A percentile compares a stretch with the other conserved stretches of the same genome.
phyloP scores from a whole-genome alignment of 64 coral and sea anemone genomes.

The Porites lutea region DNA sequence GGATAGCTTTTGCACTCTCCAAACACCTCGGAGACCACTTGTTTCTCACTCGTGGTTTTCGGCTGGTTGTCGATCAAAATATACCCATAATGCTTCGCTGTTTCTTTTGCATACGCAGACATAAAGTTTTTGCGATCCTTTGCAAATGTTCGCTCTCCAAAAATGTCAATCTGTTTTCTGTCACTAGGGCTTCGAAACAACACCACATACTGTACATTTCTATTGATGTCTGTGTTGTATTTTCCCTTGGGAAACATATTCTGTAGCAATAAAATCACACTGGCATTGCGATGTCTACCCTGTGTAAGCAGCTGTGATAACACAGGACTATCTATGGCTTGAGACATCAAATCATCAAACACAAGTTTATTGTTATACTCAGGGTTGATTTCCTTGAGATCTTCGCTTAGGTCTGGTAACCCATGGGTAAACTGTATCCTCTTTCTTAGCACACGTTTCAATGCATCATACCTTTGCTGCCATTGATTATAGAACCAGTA shows the following conservation, averaged over 20 bases:
- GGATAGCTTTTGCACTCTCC: neutral
- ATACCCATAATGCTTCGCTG: constrained; percentile 36
- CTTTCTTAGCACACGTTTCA: no score
- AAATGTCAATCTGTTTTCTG: constrained; percentile 53
- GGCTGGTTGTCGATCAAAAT: constrained; percentile 2
- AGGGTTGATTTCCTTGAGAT: neutral
- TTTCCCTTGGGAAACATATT: neutral
- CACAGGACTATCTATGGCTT: constrained; percentile 53
- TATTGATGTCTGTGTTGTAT: constrained; percentile 65
- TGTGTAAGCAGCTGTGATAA: constrained; percentile 67
- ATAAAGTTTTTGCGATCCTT: constrained; percentile 52
- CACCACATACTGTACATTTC: constrained; percentile 62
- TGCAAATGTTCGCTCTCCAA: constrained; percentile 45
- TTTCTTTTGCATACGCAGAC: constrained; percentile 34
- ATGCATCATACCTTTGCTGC: no score
- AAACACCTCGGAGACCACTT: no score
- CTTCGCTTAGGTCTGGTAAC: no score
- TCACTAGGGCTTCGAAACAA: neutral
- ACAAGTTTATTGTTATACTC: constrained; percentile 57
- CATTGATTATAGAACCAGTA: no score
- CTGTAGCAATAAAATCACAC: constrained; percentile 58
- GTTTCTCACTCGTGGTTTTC: no score
- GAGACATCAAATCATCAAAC: constrained; percentile 56
- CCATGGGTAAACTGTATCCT: no score
- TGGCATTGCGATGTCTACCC: constrained; percentile 62